Percentiles rank a stretch among this genome's conserved stretches.
These are phyloP conservation scores for Zaprionus tsacasi DNA, from an alignment of 1,140 invertebrate species.

Conservation along the genomic window DNA sequence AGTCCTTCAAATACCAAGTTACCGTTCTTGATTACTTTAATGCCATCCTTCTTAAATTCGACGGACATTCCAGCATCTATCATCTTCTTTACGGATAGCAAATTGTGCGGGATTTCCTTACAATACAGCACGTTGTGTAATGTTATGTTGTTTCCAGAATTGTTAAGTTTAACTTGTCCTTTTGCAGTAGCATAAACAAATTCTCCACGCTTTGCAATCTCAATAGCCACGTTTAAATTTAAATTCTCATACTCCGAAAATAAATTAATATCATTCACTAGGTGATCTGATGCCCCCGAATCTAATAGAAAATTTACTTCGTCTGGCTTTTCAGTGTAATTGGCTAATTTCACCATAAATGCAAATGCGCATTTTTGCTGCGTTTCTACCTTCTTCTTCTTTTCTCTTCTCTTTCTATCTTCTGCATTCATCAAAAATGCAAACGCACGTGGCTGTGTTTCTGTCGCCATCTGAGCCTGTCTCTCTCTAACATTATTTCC, in stretches of 20 bases:
- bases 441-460: constrained; percentile 20
- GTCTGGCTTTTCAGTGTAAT: neutral
- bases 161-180: constrained; percentile 6
- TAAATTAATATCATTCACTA: constrained; percentile 63
- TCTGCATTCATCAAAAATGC: neutral
- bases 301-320: constrained; percentile 65
- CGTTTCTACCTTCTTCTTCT: no score
- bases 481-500: constrained; percentile 15
- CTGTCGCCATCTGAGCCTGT: constrained; percentile 35
- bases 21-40: constrained; percentile 11
- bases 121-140: constrained; percentile 36
- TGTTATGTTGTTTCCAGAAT: constrained; percentile 3
- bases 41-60: constrained; percentile 36
- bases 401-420: no score
- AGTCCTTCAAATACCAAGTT: constrained; percentile 7
- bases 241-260: constrained; percentile 50
- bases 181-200: constrained; percentile 9
- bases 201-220: constrained; percentile 40
- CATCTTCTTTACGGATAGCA: constrained; percentile 39
- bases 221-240: constrained; percentile 22
- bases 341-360: constrained; percentile 35
- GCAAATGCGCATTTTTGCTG: neutral
- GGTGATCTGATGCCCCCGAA: constrained; percentile 59
- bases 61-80: constrained; percentile 26
- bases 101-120: constrained; percentile 32